Conservation (phyloP, 2,113 vertebrate species). For the Hymenochirus boettgeri region DNA sequence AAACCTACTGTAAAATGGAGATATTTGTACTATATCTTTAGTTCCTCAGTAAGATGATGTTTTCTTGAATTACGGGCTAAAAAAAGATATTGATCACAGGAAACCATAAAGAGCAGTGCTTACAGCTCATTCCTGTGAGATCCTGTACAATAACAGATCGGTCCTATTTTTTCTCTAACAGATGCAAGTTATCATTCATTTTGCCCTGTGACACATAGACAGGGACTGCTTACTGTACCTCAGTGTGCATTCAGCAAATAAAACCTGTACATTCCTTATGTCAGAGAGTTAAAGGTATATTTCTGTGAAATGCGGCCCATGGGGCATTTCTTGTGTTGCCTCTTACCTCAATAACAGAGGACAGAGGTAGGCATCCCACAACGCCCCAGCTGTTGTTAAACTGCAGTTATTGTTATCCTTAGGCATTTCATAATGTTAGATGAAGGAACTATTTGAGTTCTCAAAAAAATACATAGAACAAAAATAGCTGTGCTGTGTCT, state of each 20-base stretch:
- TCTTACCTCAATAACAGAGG: background rate
- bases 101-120: constrained; percentile 27
- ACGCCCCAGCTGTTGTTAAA: background rate
- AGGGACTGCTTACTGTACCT: constrained; percentile 21
- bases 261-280: constrained; percentile 5
- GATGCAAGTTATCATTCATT: constrained; percentile 22
- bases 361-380: background rate
- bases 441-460: too few relatives aligned
- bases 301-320: constrained; percentile 9
- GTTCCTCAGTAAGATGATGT: constrained; percentile 24
- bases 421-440: background rate
- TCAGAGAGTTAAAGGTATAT: constrained; percentile 8
- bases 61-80: constrained; percentile 27
- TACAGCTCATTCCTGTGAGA: constrained; percentile 18
- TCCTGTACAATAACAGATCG: constrained; percentile 16
- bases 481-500: too few relatives aligned
- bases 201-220: constrained; percentile 24
- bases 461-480: too few relatives aligned
- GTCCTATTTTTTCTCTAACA: constrained; percentile 20
- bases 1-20: constrained; percentile 48
- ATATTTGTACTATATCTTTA: constrained; percentile 20
- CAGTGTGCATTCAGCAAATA: constrained; percentile 12
- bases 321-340: background rate
- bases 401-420: background rate
- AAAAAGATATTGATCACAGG: constrained; percentile 36